Base-by-base conservation (phyloP, 1,140 invertebrate genomes). In the Drosophila nigromelanica region DNA sequence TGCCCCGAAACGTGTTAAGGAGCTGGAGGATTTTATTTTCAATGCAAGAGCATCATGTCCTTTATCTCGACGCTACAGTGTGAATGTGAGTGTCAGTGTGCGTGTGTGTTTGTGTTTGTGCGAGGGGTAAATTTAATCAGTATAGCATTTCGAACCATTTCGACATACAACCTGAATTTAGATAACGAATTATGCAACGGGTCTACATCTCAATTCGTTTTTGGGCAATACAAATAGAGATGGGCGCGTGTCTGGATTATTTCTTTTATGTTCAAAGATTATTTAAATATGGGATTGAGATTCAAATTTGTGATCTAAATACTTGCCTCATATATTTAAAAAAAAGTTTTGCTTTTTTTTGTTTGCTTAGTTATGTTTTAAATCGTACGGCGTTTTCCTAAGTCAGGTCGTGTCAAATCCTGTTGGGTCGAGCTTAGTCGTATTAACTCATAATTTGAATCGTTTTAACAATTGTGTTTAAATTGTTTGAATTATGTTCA, bases 171-270 rank as follows among this genome's bases (percentile, higher is more conserved):
- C 79, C 83, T 87, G 83, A 87, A 89, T 87, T 80, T 89, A 87
- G 83, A 87, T 87, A 87, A 89, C 83, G 78, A 87, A 87, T 89
- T 87, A 87, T 87, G 83, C 81, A 78, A 68, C 71, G 61, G 58
- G 66, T 4, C 40, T 21, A 42, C 40, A n/a, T 43, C 40, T 37
- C 43, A 37, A 58, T 58, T 45, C 40, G 40, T 43, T 35, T 58
- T 11, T 30, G 24, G 21, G 5, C 27, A 21, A 14, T 51, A 58
- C 60, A 45, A 39, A 4, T 45, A 7, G 27, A 33, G 55, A 58
- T 58, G 55, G 3, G 40, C n/a, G 27, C 55, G 55, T 58, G 40
- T 15, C 10, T 11, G 51, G 12, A 37, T 27, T 14, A 7, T 47
- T 8, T n/a, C 10, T 14, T 39, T 39, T n/a, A n/a, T n/a, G 37